Conservation (phyloP, 64 coral and sea anemone species). For the Stylophora pistillata region DNA sequence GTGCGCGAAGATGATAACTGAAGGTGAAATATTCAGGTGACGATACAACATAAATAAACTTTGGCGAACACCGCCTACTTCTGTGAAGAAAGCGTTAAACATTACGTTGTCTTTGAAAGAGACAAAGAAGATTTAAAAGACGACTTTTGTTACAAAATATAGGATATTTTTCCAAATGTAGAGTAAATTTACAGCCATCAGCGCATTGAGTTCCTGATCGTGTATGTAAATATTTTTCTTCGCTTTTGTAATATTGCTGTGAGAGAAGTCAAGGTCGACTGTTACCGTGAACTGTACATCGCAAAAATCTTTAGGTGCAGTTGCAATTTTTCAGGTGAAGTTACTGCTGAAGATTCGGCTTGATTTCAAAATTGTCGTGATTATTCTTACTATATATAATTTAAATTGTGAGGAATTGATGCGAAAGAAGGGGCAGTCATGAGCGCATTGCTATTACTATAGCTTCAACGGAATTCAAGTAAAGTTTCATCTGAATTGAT, state of each 20-base stretch:
- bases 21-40: constrained; percentile 31
- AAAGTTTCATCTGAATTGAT: background rate
- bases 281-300: background rate
- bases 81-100: background rate
- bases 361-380: no score
- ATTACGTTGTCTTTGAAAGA: background rate
- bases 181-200: background rate
- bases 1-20: no score
- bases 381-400: no score
- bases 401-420: no score
- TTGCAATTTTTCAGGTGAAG: no score
- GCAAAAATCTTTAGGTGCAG: background rate
- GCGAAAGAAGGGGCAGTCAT: no score
- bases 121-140: background rate
- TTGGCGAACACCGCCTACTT: background rate
- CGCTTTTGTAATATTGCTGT: background rate
- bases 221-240: constrained; percentile 6
- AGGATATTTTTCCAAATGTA: background rate
- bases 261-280: background rate
- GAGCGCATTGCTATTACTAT: no score
- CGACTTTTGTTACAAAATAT: background rate
- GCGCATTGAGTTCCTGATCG: background rate
- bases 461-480: no score
- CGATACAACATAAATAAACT: background rate
- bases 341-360: no score